phyloP scores from a whole-genome alignment of 2,113 vertebrate species.

The Gymnorhina tibicen region DNA sequence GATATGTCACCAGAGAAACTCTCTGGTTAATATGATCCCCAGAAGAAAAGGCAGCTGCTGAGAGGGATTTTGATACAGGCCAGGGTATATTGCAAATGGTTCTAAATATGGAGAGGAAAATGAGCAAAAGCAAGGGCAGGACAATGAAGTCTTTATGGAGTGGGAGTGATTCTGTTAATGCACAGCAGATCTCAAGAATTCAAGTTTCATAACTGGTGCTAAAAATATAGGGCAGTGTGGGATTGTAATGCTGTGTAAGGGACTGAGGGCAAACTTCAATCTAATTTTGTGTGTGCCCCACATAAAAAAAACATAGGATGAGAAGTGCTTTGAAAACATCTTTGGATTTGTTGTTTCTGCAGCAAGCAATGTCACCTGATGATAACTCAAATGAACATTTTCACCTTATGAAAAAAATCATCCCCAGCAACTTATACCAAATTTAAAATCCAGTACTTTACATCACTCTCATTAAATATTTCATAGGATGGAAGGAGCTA shows the following conservation, averaged over 20 bases:
- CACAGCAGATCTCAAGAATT: neutral
- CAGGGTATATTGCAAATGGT: neutral
- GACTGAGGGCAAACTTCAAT: neutral
- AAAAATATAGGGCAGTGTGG: neutral
- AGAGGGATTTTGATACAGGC: neutral
- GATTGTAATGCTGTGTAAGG: neutral
- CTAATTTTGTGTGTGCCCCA: neutral
- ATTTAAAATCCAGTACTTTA: constrained; percentile 65
- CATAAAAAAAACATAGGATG: neutral
- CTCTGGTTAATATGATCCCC: no score
- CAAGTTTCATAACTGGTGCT: neutral
- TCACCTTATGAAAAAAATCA: constrained; percentile 70
- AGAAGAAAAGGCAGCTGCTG: neutral
- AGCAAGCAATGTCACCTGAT: constrained; percentile 65
- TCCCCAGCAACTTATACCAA: constrained; percentile 67
- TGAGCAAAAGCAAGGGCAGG: neutral
- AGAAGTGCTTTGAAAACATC: neutral
- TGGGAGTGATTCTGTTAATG: neutral
- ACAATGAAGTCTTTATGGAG: neutral
- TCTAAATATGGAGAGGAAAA: neutral
- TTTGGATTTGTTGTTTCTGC: constrained; percentile 62
- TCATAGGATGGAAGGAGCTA: constrained; percentile 66
- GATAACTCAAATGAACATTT: constrained; percentile 74
- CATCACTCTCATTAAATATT: constrained; percentile 68
- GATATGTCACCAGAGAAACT: neutral